Percentiles rank a stretch among this genome's conserved stretches.
Conservation (phyloP, 2,888 invertebrate genomes). For the Eupeodes luniger region DNA sequence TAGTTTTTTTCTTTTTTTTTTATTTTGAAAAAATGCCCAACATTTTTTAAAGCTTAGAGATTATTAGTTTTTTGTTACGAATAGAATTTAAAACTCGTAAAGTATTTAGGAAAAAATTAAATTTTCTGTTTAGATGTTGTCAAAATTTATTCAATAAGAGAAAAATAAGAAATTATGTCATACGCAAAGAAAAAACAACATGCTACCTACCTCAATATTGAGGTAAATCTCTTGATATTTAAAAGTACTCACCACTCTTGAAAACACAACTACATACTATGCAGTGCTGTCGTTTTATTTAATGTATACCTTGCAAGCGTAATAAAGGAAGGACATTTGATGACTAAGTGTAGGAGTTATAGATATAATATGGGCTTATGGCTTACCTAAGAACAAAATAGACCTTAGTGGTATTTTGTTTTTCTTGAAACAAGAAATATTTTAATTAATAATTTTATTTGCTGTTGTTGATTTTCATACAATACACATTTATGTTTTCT, state of each 20-base stretch:
- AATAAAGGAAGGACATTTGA: no score
- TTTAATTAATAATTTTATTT: no score
- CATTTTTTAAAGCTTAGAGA: background rate
- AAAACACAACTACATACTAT: background rate
- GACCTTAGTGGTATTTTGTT: no score
- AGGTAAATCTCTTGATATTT: constrained; percentile 4
- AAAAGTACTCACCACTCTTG: constrained; percentile 14
- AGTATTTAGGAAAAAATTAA: background rate
- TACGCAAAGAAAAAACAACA: background rate
- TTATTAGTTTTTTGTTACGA: background rate
- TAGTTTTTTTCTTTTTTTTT: background rate
- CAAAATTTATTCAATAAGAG: background rate
- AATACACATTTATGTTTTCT: no score
- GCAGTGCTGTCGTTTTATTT: background rate
- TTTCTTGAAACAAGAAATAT: no score
- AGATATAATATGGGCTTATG: no score
- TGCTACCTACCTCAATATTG: constrained; percentile 42
- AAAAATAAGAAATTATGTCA: background rate
- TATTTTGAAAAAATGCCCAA: background rate
- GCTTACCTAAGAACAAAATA: no score
- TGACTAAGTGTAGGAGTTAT: no score
- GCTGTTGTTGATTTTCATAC: no score
- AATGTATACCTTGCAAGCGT: background rate
- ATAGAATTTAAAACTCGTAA: no score
- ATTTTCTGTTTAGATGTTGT: no score